Evolutionary conservation across 2,888 invertebrate species (phyloP).

Genomic region (Clepsis dumicolana): DNA sequence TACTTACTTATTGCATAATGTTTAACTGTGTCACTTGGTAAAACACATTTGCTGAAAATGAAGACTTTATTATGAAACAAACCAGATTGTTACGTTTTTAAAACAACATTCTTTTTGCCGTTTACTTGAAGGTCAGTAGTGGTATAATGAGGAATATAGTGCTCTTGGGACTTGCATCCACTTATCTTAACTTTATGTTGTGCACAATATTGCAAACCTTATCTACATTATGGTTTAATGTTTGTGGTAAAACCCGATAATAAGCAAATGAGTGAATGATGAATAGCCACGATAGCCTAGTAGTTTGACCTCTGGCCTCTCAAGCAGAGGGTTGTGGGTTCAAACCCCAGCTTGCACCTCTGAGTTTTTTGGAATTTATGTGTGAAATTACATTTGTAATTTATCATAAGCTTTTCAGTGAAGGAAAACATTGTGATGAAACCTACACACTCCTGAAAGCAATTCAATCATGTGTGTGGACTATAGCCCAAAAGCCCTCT

Average conservation of each 20-base stretch:
- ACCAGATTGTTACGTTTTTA: constrained; percentile 7
- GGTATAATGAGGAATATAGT: background rate
- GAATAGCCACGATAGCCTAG: too few relatives aligned
- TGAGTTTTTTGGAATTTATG: too few relatives aligned
- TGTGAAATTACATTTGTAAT: too few relatives aligned
- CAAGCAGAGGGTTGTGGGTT: too few relatives aligned
- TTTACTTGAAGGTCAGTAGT: background rate
- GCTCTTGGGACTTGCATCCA: background rate
- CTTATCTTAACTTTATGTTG: background rate
- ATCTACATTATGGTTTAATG: background rate
- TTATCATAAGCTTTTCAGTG: too few relatives aligned
- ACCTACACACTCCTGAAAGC: too few relatives aligned
- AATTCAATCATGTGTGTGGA: too few relatives aligned
- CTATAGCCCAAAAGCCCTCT: too few relatives aligned
- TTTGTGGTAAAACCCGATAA: background rate
- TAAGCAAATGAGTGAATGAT: background rate
- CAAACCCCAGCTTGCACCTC: too few relatives aligned
- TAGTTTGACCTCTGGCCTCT: too few relatives aligned
- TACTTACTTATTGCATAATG: constrained; percentile 42
- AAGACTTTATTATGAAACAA: constrained; percentile 9
- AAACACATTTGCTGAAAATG: constrained; percentile 5
- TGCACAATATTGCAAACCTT: background rate
- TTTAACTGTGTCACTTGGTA: constrained; percentile 4
- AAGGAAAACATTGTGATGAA: too few relatives aligned
- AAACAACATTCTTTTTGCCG: constrained; percentile 19